Conservation (phyloP, 37 sponge, comb jelly and placozoan genomes). For the Lycopodina hypogea region DNA sequence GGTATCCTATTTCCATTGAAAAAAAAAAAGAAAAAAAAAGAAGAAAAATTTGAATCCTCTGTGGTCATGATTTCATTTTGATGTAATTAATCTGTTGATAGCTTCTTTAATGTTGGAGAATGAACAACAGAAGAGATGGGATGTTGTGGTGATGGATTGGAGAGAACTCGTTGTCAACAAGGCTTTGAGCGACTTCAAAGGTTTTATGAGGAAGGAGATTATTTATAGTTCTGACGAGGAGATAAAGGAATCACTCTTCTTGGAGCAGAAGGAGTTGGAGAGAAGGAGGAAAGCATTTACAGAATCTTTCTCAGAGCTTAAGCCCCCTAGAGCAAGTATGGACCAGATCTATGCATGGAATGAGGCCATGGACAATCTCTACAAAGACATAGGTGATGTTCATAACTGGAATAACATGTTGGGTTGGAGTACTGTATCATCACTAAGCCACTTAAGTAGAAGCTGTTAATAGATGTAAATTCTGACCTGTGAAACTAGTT, state of each 20-base stretch:
- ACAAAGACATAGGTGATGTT: slow-evolving; percentile 39
- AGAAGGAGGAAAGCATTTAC: slow-evolving; percentile 16
- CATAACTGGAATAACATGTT: too few species aligned
- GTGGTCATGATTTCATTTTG: too few species aligned
- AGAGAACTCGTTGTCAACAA: slow-evolving; percentile 17
- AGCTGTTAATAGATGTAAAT: background rate
- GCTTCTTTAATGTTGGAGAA: slow-evolving; percentile 32
- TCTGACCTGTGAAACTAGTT: background rate
- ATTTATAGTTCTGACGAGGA: slow-evolving; percentile 6
- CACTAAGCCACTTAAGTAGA: too few species aligned
- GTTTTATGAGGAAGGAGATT: slow-evolving; percentile 39
- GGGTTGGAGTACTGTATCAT: too few species aligned
- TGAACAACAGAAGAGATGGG: slow-evolving; percentile 24
- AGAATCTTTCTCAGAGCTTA: slow-evolving; percentile 4
- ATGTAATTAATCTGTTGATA: too few species aligned
- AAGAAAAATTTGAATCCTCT: too few species aligned
- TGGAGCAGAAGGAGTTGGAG: slow-evolving; percentile 9
- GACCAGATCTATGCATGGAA: slow-evolving; percentile 43
- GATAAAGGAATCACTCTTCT: slow-evolving; percentile 9
- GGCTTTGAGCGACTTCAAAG: slow-evolving; percentile 21
- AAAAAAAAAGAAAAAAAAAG: too few species aligned
- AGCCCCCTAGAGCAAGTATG: slow-evolving; percentile 45
- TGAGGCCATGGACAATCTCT: slow-evolving; percentile 9
- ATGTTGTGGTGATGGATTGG: slow-evolving; percentile 32
- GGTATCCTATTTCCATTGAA: too few species aligned